Percentiles rank a stretch among this genome's conserved stretches.
Conservation (phyloP, 2,888 invertebrate species). For the Pharmacophagus antenor region DNA sequence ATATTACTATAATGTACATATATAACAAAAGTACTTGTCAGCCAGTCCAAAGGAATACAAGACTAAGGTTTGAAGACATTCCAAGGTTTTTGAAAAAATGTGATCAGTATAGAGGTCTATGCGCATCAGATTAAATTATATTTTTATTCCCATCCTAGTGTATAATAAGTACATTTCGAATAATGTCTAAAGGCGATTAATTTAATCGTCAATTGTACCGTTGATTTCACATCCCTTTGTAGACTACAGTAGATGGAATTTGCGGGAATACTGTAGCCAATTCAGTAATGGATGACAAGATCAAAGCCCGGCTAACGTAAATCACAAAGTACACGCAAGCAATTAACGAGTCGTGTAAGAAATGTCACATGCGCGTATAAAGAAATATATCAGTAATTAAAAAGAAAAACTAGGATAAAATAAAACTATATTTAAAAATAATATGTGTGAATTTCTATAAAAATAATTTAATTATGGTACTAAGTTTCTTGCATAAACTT, state of each 20-base stretch:
- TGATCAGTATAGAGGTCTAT: background rate
- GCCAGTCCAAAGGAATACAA: too few relatives aligned
- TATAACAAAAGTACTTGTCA: too few relatives aligned
- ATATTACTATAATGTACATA: too few relatives aligned
- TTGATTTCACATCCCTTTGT: conserved; percentile 18
- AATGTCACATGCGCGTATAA: background rate
- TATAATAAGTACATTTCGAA: background rate
- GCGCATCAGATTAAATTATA: background rate
- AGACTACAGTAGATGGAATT: conserved; percentile 7
- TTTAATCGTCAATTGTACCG: conserved; percentile 12
- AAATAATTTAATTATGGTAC: too few relatives aligned
- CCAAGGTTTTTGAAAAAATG: too few relatives aligned
- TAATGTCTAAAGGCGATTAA: conserved; percentile 2
- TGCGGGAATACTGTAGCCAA: conserved; percentile 18
- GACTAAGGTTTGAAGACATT: too few relatives aligned
- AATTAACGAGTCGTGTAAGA: conserved; percentile 5
- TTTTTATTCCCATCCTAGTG: background rate
- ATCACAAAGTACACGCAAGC: conserved; percentile 7
- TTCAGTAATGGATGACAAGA: conserved; percentile 27
- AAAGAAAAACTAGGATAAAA: background rate
- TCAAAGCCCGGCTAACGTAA: conserved; percentile 14
- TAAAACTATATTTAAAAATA: too few relatives aligned
- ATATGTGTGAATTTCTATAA: too few relatives aligned
- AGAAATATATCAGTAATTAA: background rate
- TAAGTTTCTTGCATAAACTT: too few relatives aligned